These are phyloP conservation scores for Gymnocheta viridis DNA, from an alignment of 2,888 invertebrate species.

Conservation along the genomic window DNA sequence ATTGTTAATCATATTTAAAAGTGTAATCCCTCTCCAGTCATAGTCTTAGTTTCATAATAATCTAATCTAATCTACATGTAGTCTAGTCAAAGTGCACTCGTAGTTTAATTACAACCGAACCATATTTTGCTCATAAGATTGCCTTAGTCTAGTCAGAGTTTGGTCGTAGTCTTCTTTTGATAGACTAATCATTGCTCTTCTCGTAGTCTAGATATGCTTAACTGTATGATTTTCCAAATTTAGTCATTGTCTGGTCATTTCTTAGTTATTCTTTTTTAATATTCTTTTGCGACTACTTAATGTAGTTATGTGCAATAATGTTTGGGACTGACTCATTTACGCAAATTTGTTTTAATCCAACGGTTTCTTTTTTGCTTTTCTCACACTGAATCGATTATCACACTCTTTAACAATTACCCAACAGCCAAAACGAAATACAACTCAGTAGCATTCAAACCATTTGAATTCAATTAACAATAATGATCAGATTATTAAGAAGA, in stretches of 20 bases:
- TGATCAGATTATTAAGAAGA: conserved; percentile 48
- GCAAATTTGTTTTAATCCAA: neutral
- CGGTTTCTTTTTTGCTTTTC: neutral
- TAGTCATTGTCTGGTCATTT: too few species aligned
- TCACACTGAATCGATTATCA: conserved; percentile 1
- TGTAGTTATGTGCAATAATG: too few species aligned
- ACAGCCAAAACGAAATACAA: neutral
- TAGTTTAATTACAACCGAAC: neutral
- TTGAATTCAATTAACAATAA: conserved; percentile 47
- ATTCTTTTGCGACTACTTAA: too few species aligned
- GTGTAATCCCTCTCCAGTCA: too few species aligned
- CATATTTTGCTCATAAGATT: neutral
- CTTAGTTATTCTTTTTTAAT: too few species aligned
- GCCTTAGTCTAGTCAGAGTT: neutral
- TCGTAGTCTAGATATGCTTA: neutral
- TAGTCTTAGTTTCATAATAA: neutral
- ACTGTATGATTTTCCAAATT: neutral
- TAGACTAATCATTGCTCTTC: neutral
- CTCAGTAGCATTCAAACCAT: neutral
- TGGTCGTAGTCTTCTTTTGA: neutral
- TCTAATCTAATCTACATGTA: neutral
- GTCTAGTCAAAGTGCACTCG: neutral
- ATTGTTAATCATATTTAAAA: too few species aligned
- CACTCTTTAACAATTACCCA: conserved; percentile 32
- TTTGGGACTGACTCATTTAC: neutral